Evolutionary conservation across 2,113 vertebrate genomes (phyloP), one percentile per base, ranked within the genome.

Genomic region (Callipepla squamata): DNA sequence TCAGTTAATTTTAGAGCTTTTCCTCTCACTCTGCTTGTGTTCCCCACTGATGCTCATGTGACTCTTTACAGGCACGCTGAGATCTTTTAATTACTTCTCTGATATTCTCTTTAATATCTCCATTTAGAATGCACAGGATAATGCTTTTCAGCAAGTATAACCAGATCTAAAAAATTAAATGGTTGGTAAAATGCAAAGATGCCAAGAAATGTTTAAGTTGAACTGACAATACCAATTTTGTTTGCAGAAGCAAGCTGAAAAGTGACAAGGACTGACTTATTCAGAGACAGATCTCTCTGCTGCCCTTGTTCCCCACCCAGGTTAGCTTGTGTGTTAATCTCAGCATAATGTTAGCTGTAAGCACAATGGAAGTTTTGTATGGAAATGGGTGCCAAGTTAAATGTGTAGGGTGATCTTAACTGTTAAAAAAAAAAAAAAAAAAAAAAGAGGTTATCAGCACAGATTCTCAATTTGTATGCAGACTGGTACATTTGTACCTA

Each of bases 191-290:
- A 70, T 30, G 22, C 20, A 75, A 65, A 30, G 25, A 72, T 90
- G 61, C 48, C 28, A 75, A 75, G n/a, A 86, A 83, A 61, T 32
- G 26, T 87, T 85, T 25, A 48, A 21, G 32, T 50, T 93, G 87
- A 74, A 69, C 68, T 93, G 90, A 87, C 51, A 38, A 20, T 72
- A 42, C 55, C 40, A 40, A 61, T 85, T 92, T 87, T 85, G n/a
- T 90, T 95, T 94, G 73, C 69, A 85, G 89, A 88, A 94, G 55
- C 69, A 84, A 62, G 40, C 73, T 95, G 93, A 69, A 93, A 96
- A 58, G 85, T 94, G 94, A 48, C 87, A 93, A 88, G 89, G 62
- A 90, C 72, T 92, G 75, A 67, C 36, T 82, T 91, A 63, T 4
- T 85, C 61, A 68, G 90, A 93, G 79, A 77, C 51, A 0, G 3